Percentiles rank a stretch among this genome's conserved stretches.
These are phyloP conservation scores for Watsonalla cultraria DNA, from an alignment of 2,888 invertebrate species.

Conservation along the genomic window DNA sequence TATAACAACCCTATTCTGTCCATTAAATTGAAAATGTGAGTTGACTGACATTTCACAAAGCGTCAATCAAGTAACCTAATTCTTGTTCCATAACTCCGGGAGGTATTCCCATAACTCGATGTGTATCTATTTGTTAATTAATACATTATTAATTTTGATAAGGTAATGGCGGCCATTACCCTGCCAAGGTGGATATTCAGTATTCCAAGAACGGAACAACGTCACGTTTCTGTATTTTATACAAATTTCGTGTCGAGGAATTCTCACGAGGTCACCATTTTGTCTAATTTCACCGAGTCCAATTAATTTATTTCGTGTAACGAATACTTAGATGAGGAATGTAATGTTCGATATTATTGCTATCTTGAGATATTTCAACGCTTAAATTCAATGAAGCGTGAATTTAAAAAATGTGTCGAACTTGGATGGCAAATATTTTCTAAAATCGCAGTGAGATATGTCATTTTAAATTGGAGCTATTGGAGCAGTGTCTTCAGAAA, in stretches of 20 bases:
- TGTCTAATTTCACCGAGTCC: slow-evolving; percentile 18
- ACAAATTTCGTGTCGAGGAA: slow-evolving; percentile 7
- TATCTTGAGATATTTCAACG: background rate
- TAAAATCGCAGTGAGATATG: too few relatives aligned
- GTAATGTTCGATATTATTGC: background rate
- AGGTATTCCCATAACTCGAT: too few relatives aligned
- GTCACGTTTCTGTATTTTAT: slow-evolving; percentile 13
- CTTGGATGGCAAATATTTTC: too few relatives aligned
- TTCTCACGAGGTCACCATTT: slow-evolving; percentile 26
- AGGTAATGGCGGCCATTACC: background rate
- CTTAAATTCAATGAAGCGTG: background rate
- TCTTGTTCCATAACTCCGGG: too few relatives aligned
- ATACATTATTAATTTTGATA: background rate
- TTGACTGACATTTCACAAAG: too few relatives aligned
- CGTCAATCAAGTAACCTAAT: too few relatives aligned
- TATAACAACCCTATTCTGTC: too few relatives aligned
- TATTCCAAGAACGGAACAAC: slow-evolving; percentile 9
- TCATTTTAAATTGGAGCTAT: too few relatives aligned
- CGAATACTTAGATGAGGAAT: slow-evolving; percentile 26
- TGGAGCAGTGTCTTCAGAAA: too few relatives aligned
- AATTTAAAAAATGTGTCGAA: too few relatives aligned
- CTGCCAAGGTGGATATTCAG: background rate
- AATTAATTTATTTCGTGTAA: slow-evolving; percentile 36
- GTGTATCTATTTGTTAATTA: background rate
- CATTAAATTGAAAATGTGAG: too few relatives aligned